Base-by-base conservation (phyloP, 2,888 invertebrate species). In the Acleris cristana region DNA sequence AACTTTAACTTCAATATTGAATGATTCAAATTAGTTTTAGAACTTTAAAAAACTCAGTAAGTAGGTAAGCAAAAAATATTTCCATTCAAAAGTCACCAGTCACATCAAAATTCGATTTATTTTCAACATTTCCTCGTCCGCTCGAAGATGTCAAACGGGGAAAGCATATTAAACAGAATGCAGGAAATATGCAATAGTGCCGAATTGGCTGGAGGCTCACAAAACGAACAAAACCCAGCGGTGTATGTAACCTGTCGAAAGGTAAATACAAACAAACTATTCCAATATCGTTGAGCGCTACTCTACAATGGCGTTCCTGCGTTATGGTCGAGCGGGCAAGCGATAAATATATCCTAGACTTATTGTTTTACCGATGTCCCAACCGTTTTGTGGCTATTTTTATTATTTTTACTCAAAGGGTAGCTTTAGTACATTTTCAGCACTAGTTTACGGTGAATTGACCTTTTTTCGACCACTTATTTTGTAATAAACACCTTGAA, bases 211-310 rank as follows among this genome's bases (percentile, higher is more conserved):
- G 45, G 64, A 51, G 64, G 67, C 70, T 72, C 75, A 65, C 73
- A 76, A 81, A 79, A 80, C 62, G 68, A 69, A 69, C 75, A 76
- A 80, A 84, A 81, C 78, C 73, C 69, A 62, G 73, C 69, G 62
- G 74, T 80, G 74, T 73, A 73, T 73, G 53, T 64, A 52, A 69
- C 60, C 65, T 70, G 61, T 69, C 73, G 82, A 79, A 83, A 84
- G 77, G 84, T 84, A 87, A 87, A 87, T 74, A 86, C 80, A 82
- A 84, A 85, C 83, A 84, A 65, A 70, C 70, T 65, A 84, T 83
- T 83, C 79, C 85, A 86, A 86, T 87, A 87, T 85, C 83, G 86
- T 80, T 79, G 80, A 78, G 79, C 81, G 79, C 74, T 74, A 73
- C 74, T 78, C 73, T 76, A 79, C 79, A 76, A 77, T 76, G 75